Percentiles rank a stretch among this genome's conserved stretches.
Evolutionary conservation across 2,888 invertebrate genomes (phyloP).

Genomic region (Drosophila phalerata): DNA sequence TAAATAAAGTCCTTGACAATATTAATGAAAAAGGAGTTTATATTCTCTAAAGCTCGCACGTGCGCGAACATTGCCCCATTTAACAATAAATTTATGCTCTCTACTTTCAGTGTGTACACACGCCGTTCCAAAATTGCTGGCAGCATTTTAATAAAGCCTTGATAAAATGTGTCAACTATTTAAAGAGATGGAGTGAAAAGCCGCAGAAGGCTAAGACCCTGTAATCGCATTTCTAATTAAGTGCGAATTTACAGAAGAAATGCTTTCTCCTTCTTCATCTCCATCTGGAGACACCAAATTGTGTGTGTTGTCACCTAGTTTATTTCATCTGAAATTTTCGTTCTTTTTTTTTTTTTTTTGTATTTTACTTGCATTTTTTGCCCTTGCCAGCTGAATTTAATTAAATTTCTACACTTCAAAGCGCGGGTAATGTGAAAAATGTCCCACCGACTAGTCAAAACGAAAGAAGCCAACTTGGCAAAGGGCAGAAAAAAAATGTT

Average conservation of each 20-base stretch:
- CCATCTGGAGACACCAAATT: conserved; percentile 52
- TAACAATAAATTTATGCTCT: conserved; percentile 32
- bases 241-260: conserved; percentile 64
- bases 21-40: conserved; percentile 21
- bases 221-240: conserved; percentile 80
- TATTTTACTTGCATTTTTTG: conserved; percentile 11
- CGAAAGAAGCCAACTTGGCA: conserved; percentile 54
- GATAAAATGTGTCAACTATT: conserved; percentile 60
- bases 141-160: conserved; percentile 56
- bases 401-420: conserved; percentile 80
- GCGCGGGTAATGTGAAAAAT: conserved; percentile 75
- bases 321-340: conserved; percentile 52
- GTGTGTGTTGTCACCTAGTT: conserved; percentile 78
- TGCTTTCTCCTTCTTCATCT: conserved; percentile 18
- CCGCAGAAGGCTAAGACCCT: conserved; percentile 57
- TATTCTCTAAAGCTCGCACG: conserved; percentile 13
- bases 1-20: conserved; percentile 2
- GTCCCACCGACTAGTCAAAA: conserved; percentile 53
- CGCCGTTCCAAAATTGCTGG: background rate
- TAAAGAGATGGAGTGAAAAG: conserved; percentile 47
- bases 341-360: conserved; percentile 36
- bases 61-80: conserved; percentile 28
- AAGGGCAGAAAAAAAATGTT: conserved; percentile 13
- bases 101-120: background rate
- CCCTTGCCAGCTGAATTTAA: conserved; percentile 73